These are phyloP conservation scores for Calameuta filiformis DNA, from an alignment of 2,888 invertebrate species.

Conservation along the genomic window DNA sequence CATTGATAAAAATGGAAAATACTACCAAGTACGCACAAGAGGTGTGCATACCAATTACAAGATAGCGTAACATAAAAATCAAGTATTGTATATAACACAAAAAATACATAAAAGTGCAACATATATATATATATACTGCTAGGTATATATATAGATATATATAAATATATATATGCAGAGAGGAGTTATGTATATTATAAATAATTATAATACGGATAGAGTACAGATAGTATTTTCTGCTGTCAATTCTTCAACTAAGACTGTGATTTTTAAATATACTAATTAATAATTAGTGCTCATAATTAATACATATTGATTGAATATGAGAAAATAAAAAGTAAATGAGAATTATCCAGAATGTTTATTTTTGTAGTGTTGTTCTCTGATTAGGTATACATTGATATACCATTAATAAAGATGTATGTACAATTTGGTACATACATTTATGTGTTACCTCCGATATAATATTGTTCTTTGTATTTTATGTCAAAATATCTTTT, in stretches of 20 bases:
- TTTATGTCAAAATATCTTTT: too few species aligned
- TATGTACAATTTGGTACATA: background rate
- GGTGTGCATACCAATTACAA: constrained; percentile 40
- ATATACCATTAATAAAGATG: background rate
- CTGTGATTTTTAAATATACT: constrained; percentile 66
- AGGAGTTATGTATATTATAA: constrained; percentile 52
- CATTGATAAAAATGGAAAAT: constrained; percentile 37
- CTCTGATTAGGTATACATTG: background rate
- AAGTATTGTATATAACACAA: constrained; percentile 43
- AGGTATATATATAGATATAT: constrained; percentile 35
- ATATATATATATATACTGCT: constrained; percentile 27
- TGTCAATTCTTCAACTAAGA: constrained; percentile 66
- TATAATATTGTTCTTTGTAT: background rate
- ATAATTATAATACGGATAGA: constrained; percentile 52
- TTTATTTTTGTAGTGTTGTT: background rate
- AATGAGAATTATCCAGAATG: constrained; percentile 4
- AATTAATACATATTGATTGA: constrained; percentile 59
- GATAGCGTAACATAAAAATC: constrained; percentile 29
- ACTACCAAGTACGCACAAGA: constrained; percentile 42
- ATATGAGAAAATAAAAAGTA: constrained; percentile 57
- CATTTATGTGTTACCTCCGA: background rate
- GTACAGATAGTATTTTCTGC: constrained; percentile 65
- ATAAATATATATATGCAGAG: constrained; percentile 43
- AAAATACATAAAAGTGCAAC: constrained; percentile 32
- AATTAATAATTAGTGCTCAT: constrained; percentile 61